These are phyloP conservation scores for Chanos chanos DNA, from an alignment of 2,797 vertebrate species.

Conservation along the genomic window DNA sequence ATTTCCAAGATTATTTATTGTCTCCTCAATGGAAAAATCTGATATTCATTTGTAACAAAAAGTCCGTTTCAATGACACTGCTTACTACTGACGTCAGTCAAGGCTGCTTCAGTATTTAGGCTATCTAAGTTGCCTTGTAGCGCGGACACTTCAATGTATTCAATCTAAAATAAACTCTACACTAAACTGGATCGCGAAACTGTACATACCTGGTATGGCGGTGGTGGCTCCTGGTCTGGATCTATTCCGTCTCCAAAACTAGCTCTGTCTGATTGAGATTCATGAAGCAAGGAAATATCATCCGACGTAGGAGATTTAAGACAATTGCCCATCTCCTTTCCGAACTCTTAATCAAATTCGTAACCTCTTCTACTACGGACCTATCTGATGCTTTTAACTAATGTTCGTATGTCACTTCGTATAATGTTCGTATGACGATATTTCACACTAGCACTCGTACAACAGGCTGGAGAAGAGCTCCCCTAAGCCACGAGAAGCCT, in stretches of 20 bases:
- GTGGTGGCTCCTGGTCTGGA: conserved; percentile 92
- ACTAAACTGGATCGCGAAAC: too few species aligned
- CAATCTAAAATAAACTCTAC: too few species aligned
- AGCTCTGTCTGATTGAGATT: conserved; percentile 93
- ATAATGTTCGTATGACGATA: too few species aligned
- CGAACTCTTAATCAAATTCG: conserved; percentile 42
- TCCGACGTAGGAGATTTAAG: conserved; percentile 95
- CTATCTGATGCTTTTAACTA: too few species aligned
- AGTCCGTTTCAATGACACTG: background rate
- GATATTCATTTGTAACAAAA: background rate
- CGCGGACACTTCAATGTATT: too few species aligned
- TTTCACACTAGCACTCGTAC: background rate
- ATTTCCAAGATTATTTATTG: too few species aligned
- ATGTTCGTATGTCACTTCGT: too few species aligned
- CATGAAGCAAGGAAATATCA: conserved; percentile 95
- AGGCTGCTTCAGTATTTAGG: background rate
- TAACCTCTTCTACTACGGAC: too few species aligned
- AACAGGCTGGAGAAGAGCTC: conserved; percentile 3
- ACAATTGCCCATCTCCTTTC: conserved; percentile 92
- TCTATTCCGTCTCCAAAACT: conserved; percentile 91
- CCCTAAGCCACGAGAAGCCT: conserved; percentile 54
- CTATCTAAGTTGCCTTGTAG: too few species aligned
- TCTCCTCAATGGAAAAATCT: background rate
- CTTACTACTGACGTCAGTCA: background rate
- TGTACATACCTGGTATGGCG: conserved; percentile 92